phyloP scores from a whole-genome alignment of 2,888 invertebrate species.

The Nomada ruficornis region DNA sequence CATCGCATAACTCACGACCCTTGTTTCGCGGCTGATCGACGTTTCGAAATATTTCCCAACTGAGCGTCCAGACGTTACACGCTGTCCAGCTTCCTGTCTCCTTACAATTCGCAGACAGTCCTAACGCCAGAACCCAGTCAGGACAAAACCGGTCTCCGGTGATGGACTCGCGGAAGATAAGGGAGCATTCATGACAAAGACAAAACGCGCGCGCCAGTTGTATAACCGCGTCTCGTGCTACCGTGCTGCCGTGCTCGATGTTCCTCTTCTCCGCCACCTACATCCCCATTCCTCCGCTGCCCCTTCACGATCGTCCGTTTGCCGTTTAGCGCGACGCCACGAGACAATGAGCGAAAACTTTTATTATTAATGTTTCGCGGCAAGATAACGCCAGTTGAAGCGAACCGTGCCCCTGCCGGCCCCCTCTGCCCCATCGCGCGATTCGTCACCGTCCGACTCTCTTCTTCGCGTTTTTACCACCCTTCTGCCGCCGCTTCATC shows the following conservation, averaged over 20 bases:
- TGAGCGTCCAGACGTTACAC: constrained; percentile 79
- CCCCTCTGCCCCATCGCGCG: constrained; percentile 14
- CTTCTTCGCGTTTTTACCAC: constrained; percentile 25
- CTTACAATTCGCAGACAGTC: constrained; percentile 82
- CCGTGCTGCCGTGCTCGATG: constrained; percentile 32
- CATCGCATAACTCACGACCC: constrained; percentile 68
- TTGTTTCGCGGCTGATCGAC: constrained; percentile 72
- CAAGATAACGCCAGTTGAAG: constrained; percentile 67
- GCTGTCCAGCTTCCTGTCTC: constrained; percentile 82
- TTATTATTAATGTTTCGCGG: constrained; percentile 77
- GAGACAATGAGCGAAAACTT: constrained; percentile 78
- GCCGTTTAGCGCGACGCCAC: constrained; percentile 67
- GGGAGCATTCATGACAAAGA: constrained; percentile 80
- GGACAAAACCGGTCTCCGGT: constrained; percentile 76
- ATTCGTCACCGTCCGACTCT: constrained; percentile 7
- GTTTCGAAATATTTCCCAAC: constrained; percentile 74
- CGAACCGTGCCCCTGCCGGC: constrained; percentile 25
- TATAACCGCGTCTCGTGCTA: constrained; percentile 50
- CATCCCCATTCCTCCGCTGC: constrained; percentile 1
- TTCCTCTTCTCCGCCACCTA: constrained; percentile 26
- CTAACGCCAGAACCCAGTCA: constrained; percentile 65
- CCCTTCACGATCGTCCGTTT: constrained; percentile 62
- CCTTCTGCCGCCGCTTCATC: background rate
- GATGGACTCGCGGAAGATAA: constrained; percentile 80
- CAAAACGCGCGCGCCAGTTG: constrained; percentile 75